These are phyloP conservation scores for Toxotes lorentzi DNA, from an alignment of 2,797 vertebrate species.

Conservation along the genomic window DNA sequence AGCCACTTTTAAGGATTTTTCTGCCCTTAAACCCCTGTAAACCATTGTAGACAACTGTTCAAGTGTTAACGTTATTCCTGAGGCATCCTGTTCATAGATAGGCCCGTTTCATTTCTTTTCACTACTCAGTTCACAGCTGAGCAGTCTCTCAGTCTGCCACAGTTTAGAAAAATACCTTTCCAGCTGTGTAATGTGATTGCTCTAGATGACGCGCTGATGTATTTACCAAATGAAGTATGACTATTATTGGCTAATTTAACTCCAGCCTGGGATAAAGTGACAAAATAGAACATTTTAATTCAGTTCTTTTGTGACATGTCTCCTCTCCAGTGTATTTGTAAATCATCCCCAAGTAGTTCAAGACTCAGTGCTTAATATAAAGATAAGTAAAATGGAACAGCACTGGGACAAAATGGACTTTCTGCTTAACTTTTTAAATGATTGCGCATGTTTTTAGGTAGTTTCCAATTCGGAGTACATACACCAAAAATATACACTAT, in stretches of 20 bases:
- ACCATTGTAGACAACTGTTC: neutral
- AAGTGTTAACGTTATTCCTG: constrained; percentile 3
- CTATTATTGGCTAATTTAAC: constrained; percentile 11
- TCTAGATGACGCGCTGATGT: constrained; percentile 28
- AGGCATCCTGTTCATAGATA: neutral
- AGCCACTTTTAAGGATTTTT: neutral
- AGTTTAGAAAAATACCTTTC: constrained; percentile 19
- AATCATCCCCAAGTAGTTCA: constrained; percentile 2
- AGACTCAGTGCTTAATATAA: neutral
- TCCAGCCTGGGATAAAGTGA: constrained; percentile 16
- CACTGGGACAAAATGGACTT: neutral
- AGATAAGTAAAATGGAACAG: neutral
- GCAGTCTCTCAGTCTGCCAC: constrained; percentile 3
- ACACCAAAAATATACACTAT: neutral
- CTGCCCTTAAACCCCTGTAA: neutral
- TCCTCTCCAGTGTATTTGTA: constrained; percentile 13
- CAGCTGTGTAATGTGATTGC: constrained; percentile 42
- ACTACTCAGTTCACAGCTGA: constrained; percentile 14
- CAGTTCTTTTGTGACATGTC: constrained; percentile 15
- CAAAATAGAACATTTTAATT: constrained; percentile 23
- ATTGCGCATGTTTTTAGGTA: neutral
- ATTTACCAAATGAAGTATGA: constrained; percentile 44
- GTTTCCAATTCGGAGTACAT: neutral
- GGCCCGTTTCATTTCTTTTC: constrained; percentile 9
- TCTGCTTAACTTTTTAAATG: neutral